Base-by-base conservation (phyloP, 2,888 invertebrate genomes). In the Vandiemenella viatica region DNA sequence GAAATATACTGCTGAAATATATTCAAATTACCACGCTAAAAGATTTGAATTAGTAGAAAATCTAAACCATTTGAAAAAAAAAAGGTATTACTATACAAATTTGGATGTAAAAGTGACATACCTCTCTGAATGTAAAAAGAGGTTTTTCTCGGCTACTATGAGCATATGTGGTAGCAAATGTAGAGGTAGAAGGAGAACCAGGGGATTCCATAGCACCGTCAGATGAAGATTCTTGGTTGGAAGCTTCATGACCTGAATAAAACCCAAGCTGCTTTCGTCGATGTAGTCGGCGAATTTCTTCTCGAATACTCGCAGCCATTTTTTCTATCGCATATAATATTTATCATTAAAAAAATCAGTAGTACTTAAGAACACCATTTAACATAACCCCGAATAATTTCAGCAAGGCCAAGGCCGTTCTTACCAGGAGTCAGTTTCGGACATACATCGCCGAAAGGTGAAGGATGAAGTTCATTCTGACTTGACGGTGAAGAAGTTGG, bases 101-200 rank as follows among this genome's bases (percentile, higher is more conserved):
- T n/a, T n/a, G n/a, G n/a, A n/a, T n/a, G n/a, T n/a, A n/a, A n/a
- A 32, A 23, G 4, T 4, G n/a, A 43, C 38, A 16, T 65, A 88
- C 88, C 79, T 91, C 91, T 72, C 86, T 87, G 69, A 92, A 93
- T 57, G 93, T 95, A 70, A 95, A 95, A 49, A 95, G 74, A 10
- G 92, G 90, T 61, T 84, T 83, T 60, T 90, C 91, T 56, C 74
- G 72, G 59, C 74, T 71, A 55, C 68, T 61, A 15, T 43, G 45
- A 13, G 52, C 48, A 32, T 49, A 53, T 17, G 48, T 49, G 7
- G 48, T 45, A 19, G 63, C 74, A 69, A 50, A 70, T 64, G 40
- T 65, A 65, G 56, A 66, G 56, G 51, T 54, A 46, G 65, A 61
- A 42, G 67, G 63, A 22, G 66, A 62, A 51, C 74, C 77, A 15